phyloP scores from a whole-genome alignment of 2,888 invertebrate genomes.

The Piscicola geometra region DNA sequence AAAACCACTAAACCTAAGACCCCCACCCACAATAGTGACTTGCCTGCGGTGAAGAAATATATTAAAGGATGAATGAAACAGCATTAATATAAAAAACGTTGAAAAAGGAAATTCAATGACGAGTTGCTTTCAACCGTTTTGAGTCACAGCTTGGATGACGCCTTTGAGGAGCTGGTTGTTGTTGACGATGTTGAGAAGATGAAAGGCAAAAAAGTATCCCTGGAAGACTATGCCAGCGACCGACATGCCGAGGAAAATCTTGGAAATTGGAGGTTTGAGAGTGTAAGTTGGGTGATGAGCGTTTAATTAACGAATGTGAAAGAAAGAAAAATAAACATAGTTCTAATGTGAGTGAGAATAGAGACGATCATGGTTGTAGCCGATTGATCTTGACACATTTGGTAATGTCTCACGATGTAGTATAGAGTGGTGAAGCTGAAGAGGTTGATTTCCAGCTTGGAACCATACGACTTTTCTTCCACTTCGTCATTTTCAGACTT shows the following conservation, averaged over 20 bases:
- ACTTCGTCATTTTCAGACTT: slow-evolving; percentile 35
- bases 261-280: too few species aligned
- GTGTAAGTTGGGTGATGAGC: too few species aligned
- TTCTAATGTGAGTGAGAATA: too few species aligned
- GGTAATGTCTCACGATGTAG: slow-evolving; percentile 45
- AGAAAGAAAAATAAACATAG: too few species aligned
- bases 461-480: slow-evolving; percentile 41
- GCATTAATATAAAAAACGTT: not conserved
- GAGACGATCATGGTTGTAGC: too few species aligned
- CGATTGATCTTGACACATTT: too few species aligned
- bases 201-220: slow-evolving; percentile 49
- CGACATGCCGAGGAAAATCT: slow-evolving; percentile 46
- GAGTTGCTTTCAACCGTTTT: slow-evolving; percentile 44
- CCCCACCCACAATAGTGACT: slow-evolving; percentile 55
- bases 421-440: slow-evolving; percentile 46
- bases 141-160: slow-evolving; percentile 49
- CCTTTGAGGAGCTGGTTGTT: slow-evolving; percentile 49
- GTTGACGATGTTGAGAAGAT: slow-evolving; percentile 49
- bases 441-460: slow-evolving; percentile 45
- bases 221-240: slow-evolving; percentile 46
- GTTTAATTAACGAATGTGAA: too few species aligned
- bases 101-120: not conserved
- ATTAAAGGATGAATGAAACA: too few species aligned
- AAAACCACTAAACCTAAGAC: slow-evolving; percentile 55
- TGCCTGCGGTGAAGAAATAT: slow-evolving; percentile 46